Base-by-base conservation (phyloP, 1,140 invertebrate genomes). In the Bombus polaris region DNA sequence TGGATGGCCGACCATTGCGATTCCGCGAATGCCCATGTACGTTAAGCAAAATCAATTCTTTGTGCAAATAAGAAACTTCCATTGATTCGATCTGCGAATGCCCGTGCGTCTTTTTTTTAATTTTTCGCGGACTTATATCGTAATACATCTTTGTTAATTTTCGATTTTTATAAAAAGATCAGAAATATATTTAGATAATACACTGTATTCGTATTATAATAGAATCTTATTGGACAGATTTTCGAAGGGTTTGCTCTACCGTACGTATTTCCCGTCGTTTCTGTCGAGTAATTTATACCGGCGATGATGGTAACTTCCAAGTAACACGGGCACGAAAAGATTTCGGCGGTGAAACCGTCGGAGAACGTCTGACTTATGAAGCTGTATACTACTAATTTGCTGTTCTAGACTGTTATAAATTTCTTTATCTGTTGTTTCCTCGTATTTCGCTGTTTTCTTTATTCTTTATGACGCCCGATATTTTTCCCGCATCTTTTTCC, bases 341-440 rank as follows among this genome's bases (percentile, higher is more conserved):
- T 68, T 42, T 37, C 13, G 32, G 62, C 12, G 25, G 47, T n/a
- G 44, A 44, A 68, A 32, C 4, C 37, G 18, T 28, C 25, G 13
- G 47, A 22, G 28, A 81, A 6, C 37, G 79, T 25, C 79, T 70
- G 79, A 81, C 66, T 72, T 81, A 81, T 81, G 79, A 72, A 81
- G 47, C 66, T 71, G 71, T 71, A 81, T 81, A 81, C 79, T 72
- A 80, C 78, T 80, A 42, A 35, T 70, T 57, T 47, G 66, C 15
- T 10, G 44, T 22, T 57, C 28, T 13, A 22, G 42, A 18, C 66
- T 39, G 32, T 39, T 53, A 37, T 70, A 81, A 71, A 81, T 71
- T 25, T 35, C 44, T 53, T 53, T 57, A 71, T 71, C 47, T 53
- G 32, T 44, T 44, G 15, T 70, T 42, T 13, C 12, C 25, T 39